Base-by-base conservation (phyloP, 2,888 invertebrate species). In the Campoplex nolae region DNA sequence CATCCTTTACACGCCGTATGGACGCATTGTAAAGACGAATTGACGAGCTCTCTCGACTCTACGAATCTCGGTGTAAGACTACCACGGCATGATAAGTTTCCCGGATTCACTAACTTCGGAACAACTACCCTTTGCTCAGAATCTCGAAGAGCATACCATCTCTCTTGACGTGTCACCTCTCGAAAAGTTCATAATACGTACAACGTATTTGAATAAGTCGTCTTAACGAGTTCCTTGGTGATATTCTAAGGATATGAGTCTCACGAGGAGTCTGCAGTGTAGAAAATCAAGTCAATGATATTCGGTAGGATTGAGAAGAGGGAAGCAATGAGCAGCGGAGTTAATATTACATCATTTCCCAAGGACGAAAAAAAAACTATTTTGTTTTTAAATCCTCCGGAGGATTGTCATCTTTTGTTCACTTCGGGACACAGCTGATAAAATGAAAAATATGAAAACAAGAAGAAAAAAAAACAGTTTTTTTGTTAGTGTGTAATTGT, bases 401-500 rank as follows among this genome's bases (percentile, higher is more conserved):
- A 13, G 45, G 13, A 9, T 42, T 42, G 45, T 51, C 3, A 18
- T 18, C 13, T 51, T 51, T 51, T 51, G 6, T 51, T 51, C 51
- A 6, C 16, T 18, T 4, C 16, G 11, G 18, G 11, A 18, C 11
- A 3, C 18, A 18, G 11, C 18, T 51, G 11, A 51, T 35, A 32
- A 65, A 68, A 68, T 13, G 0, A 35, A 7, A 18, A 18, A 2
- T 2, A 32, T 7, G n/a, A 28, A 74, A 1, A n/a, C n/a, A 51
- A 48, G 23, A 23, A 23, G 23, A 38, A 18, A 65, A 28, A 28
- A 68, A 65, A 62, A 62, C 89, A 89, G 86, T 88, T 88, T 89
- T 90, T 92, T 80, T 88, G 88, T 86, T 86, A 86, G 86, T 87
- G 88, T 88, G 78, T 83, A 73, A 91, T 92, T 93, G 88, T 92